Base-by-base conservation (phyloP, 2,888 invertebrate species). In the Bombylius discolor region DNA sequence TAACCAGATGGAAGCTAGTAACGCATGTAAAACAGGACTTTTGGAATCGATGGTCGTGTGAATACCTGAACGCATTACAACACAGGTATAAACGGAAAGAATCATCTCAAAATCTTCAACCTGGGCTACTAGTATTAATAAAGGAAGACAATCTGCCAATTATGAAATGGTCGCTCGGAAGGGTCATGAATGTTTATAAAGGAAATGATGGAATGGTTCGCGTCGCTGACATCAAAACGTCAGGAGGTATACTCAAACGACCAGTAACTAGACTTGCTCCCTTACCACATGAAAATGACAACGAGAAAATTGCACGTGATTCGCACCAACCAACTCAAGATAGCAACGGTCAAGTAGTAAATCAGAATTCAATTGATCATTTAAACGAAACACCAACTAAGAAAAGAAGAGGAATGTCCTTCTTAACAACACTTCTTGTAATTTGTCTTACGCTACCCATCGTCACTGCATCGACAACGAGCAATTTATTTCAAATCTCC, bases 181-280 rank as follows among this genome's bases (percentile, higher is more conserved):
- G 49, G 7, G n/a, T 49, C 4, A 33, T 34, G 5, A 45, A 61
- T 7, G 32, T 62, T n/a, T 58, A 63, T 42, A 63, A 62, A 9
- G 64, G 64, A 36, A 5, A 49, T 3, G 65, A 65, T 53, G 61
- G 60, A 5, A 42, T 58, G 0, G 62, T 63, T 7, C 52, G 64
- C 36, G 61, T 32, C 5, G 47, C 36, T 13, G 33, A 31, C 7
- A 7, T 52, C 14, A 14, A 32, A 23, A 44, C 32, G 12, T 8
- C 36, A 13, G 7, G 8, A 13, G 44, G 44, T 7, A 32, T 5
- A 31, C 12, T 51, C 5, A 44, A 44, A 44, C 14, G 51, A 9
- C 32, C 51, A 23, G 13, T 51, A 31, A 12, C 12, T n/a, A 44
- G n/a, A 44, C 13, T 50, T 1, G 44, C n/a, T 4, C n/a, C 36